Evolutionary conservation across 1,140 invertebrate species (phyloP).

Genomic region (Acromyrmex charruanus): DNA sequence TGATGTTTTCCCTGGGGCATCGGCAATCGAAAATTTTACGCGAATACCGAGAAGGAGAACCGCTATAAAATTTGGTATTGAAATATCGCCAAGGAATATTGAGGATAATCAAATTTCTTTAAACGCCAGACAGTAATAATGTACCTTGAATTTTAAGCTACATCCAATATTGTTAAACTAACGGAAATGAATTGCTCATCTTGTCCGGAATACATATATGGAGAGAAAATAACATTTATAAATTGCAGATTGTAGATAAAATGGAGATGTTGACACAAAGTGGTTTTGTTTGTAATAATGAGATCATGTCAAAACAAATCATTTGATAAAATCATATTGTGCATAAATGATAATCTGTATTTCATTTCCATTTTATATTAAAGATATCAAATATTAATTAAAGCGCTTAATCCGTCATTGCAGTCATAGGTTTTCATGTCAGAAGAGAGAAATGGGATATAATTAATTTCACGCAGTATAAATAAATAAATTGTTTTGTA

Average conservation of each 20-base stretch:
- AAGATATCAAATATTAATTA: conserved; percentile 21
- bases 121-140: conserved; percentile 46
- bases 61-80: conserved; percentile 58
- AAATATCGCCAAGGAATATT: conserved; percentile 51
- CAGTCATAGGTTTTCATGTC: background rate
- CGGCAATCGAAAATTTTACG: conserved; percentile 44
- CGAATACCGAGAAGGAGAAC: conserved; percentile 32
- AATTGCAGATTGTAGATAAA: background rate
- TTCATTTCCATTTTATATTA: conserved; percentile 7
- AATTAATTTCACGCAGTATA: conserved; percentile 12
- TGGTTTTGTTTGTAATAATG: conserved; percentile 13
- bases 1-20: conserved; percentile 53
- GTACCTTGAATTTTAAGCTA: conserved; percentile 40
- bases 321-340: conserved; percentile 7
- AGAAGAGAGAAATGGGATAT: background rate
- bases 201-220: background rate
- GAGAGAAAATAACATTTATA: conserved; percentile 2
- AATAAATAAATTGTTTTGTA: conserved; percentile 15
- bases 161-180: background rate
- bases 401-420: conserved; percentile 24
- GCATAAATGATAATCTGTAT: background rate
- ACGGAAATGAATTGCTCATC: conserved; percentile 24
- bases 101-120: conserved; percentile 53
- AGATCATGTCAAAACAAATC: background rate
- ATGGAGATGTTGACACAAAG: background rate